Evolutionary conservation across 2,888 invertebrate genomes (phyloP), one percentile per base, ranked within the genome.

Genomic region (Nowickia ferox): DNA sequence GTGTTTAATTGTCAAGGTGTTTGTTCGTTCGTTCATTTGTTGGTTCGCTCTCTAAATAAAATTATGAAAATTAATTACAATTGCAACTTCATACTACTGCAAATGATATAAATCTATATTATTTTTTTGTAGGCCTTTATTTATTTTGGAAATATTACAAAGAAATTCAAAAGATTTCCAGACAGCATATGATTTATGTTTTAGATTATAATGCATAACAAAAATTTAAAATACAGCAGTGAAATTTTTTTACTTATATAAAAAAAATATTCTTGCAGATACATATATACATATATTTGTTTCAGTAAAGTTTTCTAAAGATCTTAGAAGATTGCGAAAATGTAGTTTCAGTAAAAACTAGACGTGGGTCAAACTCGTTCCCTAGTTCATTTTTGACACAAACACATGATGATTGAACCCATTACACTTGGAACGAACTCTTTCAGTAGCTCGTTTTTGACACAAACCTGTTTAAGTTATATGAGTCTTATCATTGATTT

Each of bases 41-140:
- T 51, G 13, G 30, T 78, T 48, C 51, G 44, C n/a, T 69, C 53
- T 55, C 19, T n/a, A 59, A 83, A 79, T 79, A 61, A 83, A 83
- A 83, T 83, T 76, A 80, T 86, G 79, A 86, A 86, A 86, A 86
- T 86, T 86, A 86, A 86, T 86, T 86, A 86, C 83, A 83, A 83
- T 83, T 86, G 83, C 83, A 82, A 22, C 63, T 71, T 61, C 61
- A 6, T 63, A 8, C 65, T 22, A 44, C 30, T 46, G 22, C n/a
- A 71, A 69, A 63, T 57, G 81, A 85, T 85, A 85, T 55, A 82
- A 85, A 85, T 85, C 81, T 81, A 72, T 76, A 80, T 55, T 63
- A 51, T 46, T 59, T 38, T 51, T 63, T 53, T 51, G 40, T 51
- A 61, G 17, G 5, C 48, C 13, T 1, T 15, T 66, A n/a, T 6